Evolutionary conservation across 2,888 invertebrate genomes (phyloP).

Genomic region (Rosalia funebris): DNA sequence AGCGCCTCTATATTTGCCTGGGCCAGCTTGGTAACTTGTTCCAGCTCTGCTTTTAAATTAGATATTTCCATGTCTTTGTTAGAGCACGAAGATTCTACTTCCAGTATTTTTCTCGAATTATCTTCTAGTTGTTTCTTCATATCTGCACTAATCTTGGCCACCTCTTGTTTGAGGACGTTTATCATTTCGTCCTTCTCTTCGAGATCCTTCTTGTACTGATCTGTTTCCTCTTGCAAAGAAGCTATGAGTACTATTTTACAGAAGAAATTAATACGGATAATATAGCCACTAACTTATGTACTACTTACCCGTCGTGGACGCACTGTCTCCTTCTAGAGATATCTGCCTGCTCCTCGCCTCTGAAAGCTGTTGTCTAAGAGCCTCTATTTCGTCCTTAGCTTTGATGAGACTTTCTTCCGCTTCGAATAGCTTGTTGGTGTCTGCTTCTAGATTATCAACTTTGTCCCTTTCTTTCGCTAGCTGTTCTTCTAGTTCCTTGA

Average conservation of each 20-base stretch:
- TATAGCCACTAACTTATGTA: not conserved
- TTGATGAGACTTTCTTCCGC: constrained; percentile 73
- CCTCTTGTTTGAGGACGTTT: constrained; percentile 48
- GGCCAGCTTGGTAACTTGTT: constrained; percentile 51
- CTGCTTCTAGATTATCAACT: constrained; percentile 65
- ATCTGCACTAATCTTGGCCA: constrained; percentile 45
- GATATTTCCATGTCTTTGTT: constrained; percentile 35
- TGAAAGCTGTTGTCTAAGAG: constrained; percentile 67
- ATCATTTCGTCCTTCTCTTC: constrained; percentile 45
- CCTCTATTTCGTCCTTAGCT: constrained; percentile 70
- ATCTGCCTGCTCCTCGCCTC: constrained; percentile 66
- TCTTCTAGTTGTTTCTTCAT: constrained; percentile 42
- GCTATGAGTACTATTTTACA: constrained; percentile 43
- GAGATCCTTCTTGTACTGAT: constrained; percentile 48
- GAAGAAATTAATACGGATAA: constrained; percentile 24
- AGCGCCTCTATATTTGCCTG: constrained; percentile 48
- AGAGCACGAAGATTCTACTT: constrained; percentile 33
- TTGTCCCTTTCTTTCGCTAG: constrained; percentile 64
- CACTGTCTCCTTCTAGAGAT: constrained; percentile 44
- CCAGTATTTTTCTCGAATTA: constrained; percentile 34
- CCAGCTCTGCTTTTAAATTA: constrained; percentile 54
- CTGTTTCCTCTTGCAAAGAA: constrained; percentile 50
- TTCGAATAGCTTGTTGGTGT: constrained; percentile 71
- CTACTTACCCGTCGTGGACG: constrained; percentile 43
- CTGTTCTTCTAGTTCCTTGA: constrained; percentile 65